phyloP scores from a whole-genome alignment of 2,888 invertebrate species.

The Dicyrtomina minuta region DNA sequence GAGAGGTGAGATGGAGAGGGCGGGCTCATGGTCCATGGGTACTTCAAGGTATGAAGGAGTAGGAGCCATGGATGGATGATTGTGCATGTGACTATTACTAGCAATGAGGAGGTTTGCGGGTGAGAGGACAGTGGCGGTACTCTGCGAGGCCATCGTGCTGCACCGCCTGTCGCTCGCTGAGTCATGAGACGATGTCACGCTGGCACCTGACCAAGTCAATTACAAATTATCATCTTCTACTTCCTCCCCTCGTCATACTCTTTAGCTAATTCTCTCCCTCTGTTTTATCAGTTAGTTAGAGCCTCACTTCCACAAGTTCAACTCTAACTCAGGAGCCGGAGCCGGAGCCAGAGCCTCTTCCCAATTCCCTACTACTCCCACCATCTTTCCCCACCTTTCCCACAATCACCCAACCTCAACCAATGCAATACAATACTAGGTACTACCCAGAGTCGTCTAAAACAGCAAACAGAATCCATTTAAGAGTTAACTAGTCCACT shows the following conservation, averaged over 20 bases:
- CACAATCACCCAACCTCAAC: too few species aligned
- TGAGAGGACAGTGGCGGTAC: constrained; percentile 52
- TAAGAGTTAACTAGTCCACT: too few species aligned
- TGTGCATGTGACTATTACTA: constrained; percentile 44
- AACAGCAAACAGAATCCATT: too few species aligned
- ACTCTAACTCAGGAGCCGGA: not conserved
- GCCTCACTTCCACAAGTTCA: not conserved
- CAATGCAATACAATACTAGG: too few species aligned
- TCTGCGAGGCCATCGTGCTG: constrained; percentile 51
- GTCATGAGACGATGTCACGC: constrained; percentile 52
- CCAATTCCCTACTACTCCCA: too few species aligned
- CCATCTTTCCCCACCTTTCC: too few species aligned
- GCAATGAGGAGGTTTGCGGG: constrained; percentile 49
- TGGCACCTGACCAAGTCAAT: constrained; percentile 53
- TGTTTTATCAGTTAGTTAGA: not conserved
- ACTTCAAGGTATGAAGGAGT: constrained; percentile 50
- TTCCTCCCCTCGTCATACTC: constrained; percentile 29
- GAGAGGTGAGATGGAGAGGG: constrained; percentile 52
- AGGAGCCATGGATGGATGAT: constrained; percentile 50
- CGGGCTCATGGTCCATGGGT: constrained; percentile 52
- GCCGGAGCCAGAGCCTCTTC: too few species aligned
- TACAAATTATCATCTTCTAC: constrained; percentile 49
- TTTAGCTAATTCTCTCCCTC: constrained; percentile 10
- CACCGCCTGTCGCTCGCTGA: constrained; percentile 50
- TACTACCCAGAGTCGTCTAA: too few species aligned